Conservation (phyloP, 1,140 invertebrate genomes). For the Ips typographus region DNA sequence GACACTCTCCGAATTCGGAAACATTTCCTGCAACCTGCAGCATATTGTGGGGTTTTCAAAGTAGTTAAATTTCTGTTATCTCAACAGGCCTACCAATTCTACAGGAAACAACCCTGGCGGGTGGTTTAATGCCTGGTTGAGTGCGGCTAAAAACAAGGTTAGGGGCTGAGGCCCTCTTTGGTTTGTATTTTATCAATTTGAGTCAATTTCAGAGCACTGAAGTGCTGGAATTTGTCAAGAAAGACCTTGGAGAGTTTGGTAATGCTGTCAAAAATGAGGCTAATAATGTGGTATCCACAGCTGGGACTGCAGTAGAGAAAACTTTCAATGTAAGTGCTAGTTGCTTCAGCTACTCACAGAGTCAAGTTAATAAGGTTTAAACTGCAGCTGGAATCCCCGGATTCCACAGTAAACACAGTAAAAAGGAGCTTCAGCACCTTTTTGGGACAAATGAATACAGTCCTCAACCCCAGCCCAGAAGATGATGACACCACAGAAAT, state of each 20-base stretch:
- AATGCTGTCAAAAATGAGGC: constrained; percentile 70
- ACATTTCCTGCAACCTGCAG: background rate
- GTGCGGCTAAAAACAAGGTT: constrained; percentile 51
- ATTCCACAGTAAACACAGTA: constrained; percentile 67
- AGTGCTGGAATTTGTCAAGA: constrained; percentile 74
- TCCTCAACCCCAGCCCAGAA: constrained; percentile 67
- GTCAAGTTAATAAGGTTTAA: background rate
- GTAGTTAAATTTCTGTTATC: constrained; percentile 10
- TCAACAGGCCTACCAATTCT: background rate
- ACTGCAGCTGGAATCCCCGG: constrained; percentile 66
- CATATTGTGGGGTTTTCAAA: background rate
- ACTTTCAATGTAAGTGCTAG: constrained; percentile 62
- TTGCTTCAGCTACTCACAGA: constrained; percentile 3
- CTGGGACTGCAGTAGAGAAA: constrained; percentile 65
- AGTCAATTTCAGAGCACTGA: constrained; percentile 61
- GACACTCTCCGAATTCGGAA: background rate
- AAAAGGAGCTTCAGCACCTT: constrained; percentile 70
- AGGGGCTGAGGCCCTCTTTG: constrained; percentile 14
- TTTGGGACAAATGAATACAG: constrained; percentile 67
- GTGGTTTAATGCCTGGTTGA: constrained; percentile 51
- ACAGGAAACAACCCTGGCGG: background rate
- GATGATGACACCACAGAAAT: constrained; percentile 66
- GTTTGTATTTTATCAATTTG: background rate
- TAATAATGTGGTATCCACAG: constrained; percentile 62
- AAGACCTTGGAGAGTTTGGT: constrained; percentile 73